A percentile compares a stretch with the other conserved stretches of the same genome.
Evolutionary conservation across 2,888 invertebrate species (phyloP).

Genomic region (Yponomeuta malinellus): DNA sequence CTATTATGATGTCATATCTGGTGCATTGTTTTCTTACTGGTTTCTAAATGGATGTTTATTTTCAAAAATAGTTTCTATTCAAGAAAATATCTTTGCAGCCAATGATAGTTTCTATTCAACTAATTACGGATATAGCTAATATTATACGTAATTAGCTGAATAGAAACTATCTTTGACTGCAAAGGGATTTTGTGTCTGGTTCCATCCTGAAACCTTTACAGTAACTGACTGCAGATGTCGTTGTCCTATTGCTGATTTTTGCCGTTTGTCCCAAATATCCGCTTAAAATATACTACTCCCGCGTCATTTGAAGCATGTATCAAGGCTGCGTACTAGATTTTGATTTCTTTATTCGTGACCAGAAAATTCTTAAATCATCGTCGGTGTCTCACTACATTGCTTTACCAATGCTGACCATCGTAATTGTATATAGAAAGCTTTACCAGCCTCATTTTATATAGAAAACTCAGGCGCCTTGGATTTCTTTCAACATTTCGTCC

Average conservation of each 20-base stretch:
- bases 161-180: no score
- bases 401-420: not conserved
- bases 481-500: no score
- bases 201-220: not conserved
- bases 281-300: not conserved
- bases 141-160: no score
- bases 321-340: not conserved
- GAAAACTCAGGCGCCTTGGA: no score
- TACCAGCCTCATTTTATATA: no score
- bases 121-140: no score
- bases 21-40: not conserved
- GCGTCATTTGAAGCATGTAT: not conserved
- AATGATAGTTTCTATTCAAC: no score
- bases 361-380: not conserved
- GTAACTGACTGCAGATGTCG: not conserved
- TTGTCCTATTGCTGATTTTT: not conserved
- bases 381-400: not conserved
- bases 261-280: not conserved
- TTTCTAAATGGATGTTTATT: not conserved
- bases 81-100: no score
- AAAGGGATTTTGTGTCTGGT: not conserved
- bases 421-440: no score
- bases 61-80: not conserved
- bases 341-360: not conserved
- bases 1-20: not conserved